These are phyloP conservation scores for Clavelina lepadiformis DNA, from an alignment of 23 tunicate species.

Conservation along the genomic window DNA sequence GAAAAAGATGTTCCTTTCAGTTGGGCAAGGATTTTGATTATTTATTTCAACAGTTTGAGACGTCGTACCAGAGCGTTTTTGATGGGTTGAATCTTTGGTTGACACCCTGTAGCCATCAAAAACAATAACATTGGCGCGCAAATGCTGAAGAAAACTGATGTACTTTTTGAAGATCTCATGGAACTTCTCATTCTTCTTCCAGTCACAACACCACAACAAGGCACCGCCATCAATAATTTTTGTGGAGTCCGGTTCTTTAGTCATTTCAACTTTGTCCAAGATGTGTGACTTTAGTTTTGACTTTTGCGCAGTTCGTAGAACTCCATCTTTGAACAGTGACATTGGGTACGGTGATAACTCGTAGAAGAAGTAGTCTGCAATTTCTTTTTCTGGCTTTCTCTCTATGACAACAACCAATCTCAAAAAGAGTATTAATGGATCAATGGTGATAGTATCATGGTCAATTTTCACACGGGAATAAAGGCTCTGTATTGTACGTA, in stretches of 20 bases:
- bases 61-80: not conserved
- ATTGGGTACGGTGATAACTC: not conserved
- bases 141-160: slow-evolving; percentile 1
- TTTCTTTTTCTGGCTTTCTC: not conserved
- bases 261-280: too few species aligned
- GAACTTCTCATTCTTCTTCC: not conserved
- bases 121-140: not conserved
- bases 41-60: not conserved
- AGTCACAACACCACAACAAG: not conserved
- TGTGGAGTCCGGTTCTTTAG: too few species aligned
- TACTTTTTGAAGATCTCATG: not conserved
- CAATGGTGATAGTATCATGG: too few species aligned
- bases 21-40: not conserved
- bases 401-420: slow-evolving; percentile 2
- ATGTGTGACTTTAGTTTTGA: too few species aligned
- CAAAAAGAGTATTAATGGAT: slow-evolving; percentile 1
- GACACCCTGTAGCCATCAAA: slow-evolving; percentile 7
- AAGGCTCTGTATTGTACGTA: too few species aligned
- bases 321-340: slow-evolving; percentile 1
- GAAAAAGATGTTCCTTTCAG: not conserved
- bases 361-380: not conserved
- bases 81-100: too few species aligned
- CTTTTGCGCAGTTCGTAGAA: too few species aligned
- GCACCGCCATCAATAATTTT: slow-evolving; percentile 14
- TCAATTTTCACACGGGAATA: too few species aligned